phyloP scores from a whole-genome alignment of 1,140 invertebrate species.

The Argopecten irradians region DNA sequence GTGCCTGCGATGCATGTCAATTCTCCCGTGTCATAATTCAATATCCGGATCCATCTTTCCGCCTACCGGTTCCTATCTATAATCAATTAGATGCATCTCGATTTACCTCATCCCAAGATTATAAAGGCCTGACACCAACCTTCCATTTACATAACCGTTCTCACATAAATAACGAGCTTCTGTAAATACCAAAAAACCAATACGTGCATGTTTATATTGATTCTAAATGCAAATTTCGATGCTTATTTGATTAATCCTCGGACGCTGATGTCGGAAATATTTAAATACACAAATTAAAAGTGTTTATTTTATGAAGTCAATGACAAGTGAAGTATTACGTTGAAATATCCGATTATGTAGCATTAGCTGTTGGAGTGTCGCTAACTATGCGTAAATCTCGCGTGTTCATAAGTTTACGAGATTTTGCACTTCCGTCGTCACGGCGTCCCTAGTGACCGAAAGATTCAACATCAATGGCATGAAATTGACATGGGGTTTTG shows the following conservation, averaged over 20 bases:
- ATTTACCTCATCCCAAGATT: neutral
- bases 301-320: neutral
- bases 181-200: neutral
- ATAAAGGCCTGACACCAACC: neutral
- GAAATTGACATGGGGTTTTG: neutral
- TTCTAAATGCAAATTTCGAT: neutral
- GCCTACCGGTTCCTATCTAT: neutral
- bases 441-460: neutral
- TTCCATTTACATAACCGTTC: neutral
- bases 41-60: neutral
- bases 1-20: neutral
- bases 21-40: neutral
- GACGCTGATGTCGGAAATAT: neutral
- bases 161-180: neutral
- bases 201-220: neutral
- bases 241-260: neutral
- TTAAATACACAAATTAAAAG: neutral
- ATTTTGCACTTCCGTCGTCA: neutral
- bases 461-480: neutral
- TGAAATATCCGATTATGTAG: neutral
- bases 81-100: neutral
- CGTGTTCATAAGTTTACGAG: too few relatives aligned
- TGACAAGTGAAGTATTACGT: neutral
- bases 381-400: neutral
- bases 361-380: neutral